A percentile compares a stretch with the other conserved stretches of the same genome.
phyloP scores from a whole-genome alignment of 2,888 invertebrate genomes.

The Mycalesis mineus region DNA sequence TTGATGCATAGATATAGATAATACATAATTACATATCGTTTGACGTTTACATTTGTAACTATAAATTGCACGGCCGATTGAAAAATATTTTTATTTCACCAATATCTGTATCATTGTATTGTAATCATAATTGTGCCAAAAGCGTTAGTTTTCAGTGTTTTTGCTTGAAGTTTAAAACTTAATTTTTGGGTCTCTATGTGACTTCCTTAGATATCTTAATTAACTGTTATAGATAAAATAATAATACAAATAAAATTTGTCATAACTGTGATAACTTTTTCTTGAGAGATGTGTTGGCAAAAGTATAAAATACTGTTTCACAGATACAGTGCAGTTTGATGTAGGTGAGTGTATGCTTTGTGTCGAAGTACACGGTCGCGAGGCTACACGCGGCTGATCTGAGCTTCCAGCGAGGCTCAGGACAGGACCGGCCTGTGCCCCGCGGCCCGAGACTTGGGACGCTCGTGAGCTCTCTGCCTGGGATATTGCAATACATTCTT shows the following conservation, averaged over 20 bases:
- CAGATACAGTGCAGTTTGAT: constrained; percentile 37
- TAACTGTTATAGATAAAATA: background rate
- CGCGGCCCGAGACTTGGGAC: too few relatives aligned
- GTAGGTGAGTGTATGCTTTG: constrained; percentile 50
- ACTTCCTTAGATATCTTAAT: background rate
- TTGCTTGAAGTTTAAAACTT: too few relatives aligned
- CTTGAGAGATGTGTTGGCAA: constrained; percentile 55
- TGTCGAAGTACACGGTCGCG: background rate
- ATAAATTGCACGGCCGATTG: background rate
- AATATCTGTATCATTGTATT: too few relatives aligned
- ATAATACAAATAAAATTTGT: background rate
- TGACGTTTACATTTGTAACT: too few relatives aligned
- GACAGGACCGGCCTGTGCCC: too few relatives aligned
- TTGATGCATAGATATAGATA: too few relatives aligned
- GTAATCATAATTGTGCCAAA: background rate
- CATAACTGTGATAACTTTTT: constrained; percentile 2
- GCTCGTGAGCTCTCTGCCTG: too few relatives aligned
- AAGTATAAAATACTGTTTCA: constrained; percentile 32
- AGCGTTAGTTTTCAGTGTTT: background rate
- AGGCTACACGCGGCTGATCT: background rate
- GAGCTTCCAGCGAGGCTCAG: too few relatives aligned
- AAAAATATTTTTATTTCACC: background rate
- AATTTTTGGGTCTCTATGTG: too few relatives aligned
- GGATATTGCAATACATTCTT: too few relatives aligned
- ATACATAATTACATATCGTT: too few relatives aligned